Base-by-base conservation (phyloP, 2,888 invertebrate genomes). In the Stenichneumon culpator region DNA sequence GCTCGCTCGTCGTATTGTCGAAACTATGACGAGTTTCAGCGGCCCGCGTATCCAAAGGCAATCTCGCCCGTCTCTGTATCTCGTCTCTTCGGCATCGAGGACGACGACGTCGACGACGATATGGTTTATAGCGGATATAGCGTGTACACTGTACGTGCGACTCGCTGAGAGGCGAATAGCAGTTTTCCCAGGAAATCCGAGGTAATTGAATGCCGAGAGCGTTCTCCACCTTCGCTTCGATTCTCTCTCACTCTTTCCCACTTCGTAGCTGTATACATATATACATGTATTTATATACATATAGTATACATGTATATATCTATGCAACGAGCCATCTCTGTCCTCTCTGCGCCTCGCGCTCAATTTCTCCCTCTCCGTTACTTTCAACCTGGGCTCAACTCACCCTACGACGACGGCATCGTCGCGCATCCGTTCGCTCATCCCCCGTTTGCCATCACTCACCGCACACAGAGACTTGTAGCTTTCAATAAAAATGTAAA, bases 401-500 rank as follows among this genome's bases (percentile, higher is more conserved):
- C 60, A 63, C 60, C 60, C 60, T 63, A 28, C 60, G 25, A 28
- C 32, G 28, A 28, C 54, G 85, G 60, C 63, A 54, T 44, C 80
- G 81, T 79, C 81, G 81, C 79, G 84, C 77, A 84, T 86, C 84
- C 81, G 73, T 68, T 82, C 80, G 82, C 82, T 86, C 86, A 84
- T 86, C 86, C 86, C 85, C 79, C 74, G 82, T 60, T 72, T 44
- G 78, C 60, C 86, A 83, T 87, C 87, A 86, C 87, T 87, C 88
- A 87, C 86, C 82, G 78, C 79, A 74, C 70, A 67, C 60, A 75
- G 72, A 86, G 89, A 89, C 89, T 88, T 89, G 92, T 93, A 92
- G 93, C 93, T 94, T 94, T 94, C 94, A 93, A 94, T 94, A 94
- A 94, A 94, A 94, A 94, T 94, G 94, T 94, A 94, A 94, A 94